Evolutionary conservation across 2,888 invertebrate genomes (phyloP).

Genomic region (Drosophila birchii): DNA sequence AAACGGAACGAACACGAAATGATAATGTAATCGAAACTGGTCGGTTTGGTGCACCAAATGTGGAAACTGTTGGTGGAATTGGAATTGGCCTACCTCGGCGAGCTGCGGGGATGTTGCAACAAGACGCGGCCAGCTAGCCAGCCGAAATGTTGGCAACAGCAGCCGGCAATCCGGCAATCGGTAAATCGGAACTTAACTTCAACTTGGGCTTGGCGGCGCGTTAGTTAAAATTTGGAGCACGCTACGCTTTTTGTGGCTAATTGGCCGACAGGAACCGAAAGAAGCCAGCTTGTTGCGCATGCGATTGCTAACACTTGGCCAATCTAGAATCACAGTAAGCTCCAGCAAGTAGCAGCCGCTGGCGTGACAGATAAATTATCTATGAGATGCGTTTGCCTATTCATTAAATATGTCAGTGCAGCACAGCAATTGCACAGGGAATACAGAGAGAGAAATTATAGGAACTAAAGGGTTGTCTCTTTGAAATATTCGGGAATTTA

Average conservation of each 20-base stretch:
- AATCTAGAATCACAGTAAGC: conserved; percentile 18
- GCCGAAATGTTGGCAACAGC: conserved; percentile 11
- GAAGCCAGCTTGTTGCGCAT: conserved; percentile 27
- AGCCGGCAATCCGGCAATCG: conserved; percentile 23
- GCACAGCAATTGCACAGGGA: conserved; percentile 6
- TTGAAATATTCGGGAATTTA: background rate
- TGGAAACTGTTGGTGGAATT: conserved; percentile 61
- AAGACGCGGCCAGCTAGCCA: conserved; percentile 25
- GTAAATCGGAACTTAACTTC: conserved; percentile 46
- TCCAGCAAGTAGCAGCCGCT: conserved; percentile 17
- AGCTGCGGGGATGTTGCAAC: conserved; percentile 66
- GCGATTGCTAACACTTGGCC: conserved; percentile 25
- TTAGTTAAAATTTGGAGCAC: conserved; percentile 32
- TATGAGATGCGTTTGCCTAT: conserved; percentile 47
- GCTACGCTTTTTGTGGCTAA: conserved; percentile 27
- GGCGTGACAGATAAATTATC: conserved; percentile 50
- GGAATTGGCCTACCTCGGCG: conserved; percentile 63
- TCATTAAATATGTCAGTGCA: conserved; percentile 65
- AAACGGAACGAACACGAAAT: conserved; percentile 71
- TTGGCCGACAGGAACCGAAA: conserved; percentile 36
- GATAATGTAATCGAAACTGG: conserved; percentile 79
- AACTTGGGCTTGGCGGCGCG: conserved; percentile 26
- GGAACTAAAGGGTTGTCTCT: background rate
- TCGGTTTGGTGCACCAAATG: conserved; percentile 64
- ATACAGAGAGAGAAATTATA: background rate